These are phyloP conservation scores for Nothoprocta pentlandii DNA, from an alignment of 2,113 vertebrate genomes.

Conservation along the genomic window DNA sequence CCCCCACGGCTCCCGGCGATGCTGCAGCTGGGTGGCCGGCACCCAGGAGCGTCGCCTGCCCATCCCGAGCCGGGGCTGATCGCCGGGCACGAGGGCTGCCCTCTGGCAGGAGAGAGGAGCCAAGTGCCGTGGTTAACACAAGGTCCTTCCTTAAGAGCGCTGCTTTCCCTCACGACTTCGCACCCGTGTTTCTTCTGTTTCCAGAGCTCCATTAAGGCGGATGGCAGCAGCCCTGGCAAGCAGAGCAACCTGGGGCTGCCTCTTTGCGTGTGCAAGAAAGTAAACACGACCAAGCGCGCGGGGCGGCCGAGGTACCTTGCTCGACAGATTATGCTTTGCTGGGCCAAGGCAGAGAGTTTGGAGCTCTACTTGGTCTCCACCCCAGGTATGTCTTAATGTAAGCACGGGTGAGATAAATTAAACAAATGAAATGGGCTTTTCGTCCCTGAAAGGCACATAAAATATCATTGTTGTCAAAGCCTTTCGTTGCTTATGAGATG, in stretches of 20 bases:
- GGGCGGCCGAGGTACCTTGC: not conserved
- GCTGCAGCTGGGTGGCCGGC: too few species aligned
- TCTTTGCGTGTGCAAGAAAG: not conserved
- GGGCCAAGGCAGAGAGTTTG: not conserved
- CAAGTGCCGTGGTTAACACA: not conserved
- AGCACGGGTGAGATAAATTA: constrained; percentile 54
- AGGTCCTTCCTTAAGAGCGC: not conserved
- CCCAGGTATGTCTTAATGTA: constrained; percentile 39
- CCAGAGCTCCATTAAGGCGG: not conserved
- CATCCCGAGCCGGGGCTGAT: too few species aligned
- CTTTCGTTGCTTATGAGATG: constrained; percentile 59
- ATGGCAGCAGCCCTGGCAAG: rapidly evolving
- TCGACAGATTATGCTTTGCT: not conserved
- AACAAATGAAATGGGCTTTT: constrained; percentile 39
- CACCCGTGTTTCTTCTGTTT: not conserved
- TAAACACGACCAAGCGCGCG: not conserved
- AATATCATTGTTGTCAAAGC: constrained; percentile 58
- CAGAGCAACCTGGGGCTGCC: not conserved
- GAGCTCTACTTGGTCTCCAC: not conserved
- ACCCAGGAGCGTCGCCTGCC: too few species aligned
- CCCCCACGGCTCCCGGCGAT: too few species aligned
- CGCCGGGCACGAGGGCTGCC: not conserved
- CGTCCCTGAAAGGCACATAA: constrained; percentile 59
- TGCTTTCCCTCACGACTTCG: not conserved
- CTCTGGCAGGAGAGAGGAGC: not conserved